Percentiles rank a stretch among this genome's conserved stretches.
These are phyloP conservation scores for Yponomeuta sedellus DNA, from an alignment of 2,888 invertebrate species.

Conservation along the genomic window DNA sequence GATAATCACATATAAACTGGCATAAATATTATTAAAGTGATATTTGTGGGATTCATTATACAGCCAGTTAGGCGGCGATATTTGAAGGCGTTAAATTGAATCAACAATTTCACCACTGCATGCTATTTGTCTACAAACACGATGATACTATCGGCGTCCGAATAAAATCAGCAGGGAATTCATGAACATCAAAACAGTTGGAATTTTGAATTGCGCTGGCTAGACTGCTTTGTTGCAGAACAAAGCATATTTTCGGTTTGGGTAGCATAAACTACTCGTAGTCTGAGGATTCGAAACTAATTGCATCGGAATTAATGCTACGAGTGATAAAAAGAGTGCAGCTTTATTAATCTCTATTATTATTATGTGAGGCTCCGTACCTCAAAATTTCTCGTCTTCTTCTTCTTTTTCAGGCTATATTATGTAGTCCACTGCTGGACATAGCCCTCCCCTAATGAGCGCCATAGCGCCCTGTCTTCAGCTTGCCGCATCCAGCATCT, in stretches of 20 bases:
- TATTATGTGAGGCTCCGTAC: no score
- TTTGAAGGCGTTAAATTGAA: not conserved
- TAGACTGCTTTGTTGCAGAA: not conserved
- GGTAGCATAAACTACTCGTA: no score
- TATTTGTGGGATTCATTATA: not conserved
- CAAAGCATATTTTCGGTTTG: not conserved
- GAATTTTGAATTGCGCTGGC: not conserved
- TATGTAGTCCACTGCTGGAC: no score
- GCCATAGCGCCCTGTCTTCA: no score
- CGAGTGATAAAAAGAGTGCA: not conserved
- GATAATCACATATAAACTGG: no score
- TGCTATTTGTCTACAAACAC: conserved; percentile 3
- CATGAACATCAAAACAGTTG: not conserved
- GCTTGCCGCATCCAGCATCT: no score
- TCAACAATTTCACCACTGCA: not conserved
- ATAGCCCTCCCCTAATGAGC: no score
- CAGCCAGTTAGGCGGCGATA: not conserved
- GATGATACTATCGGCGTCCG: conserved; percentile 3
- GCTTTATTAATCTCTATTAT: no score
- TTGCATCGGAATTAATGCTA: not conserved
- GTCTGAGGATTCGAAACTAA: not conserved
- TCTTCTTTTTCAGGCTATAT: no score
- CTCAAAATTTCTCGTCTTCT: no score
- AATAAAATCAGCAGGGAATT: conserved; percentile 13
- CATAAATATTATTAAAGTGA: no score